A percentile compares a stretch with the other conserved stretches of the same genome.
These are phyloP conservation scores for Drosophila niveifrons DNA, from an alignment of 2,888 invertebrate genomes.

Conservation along the genomic window DNA sequence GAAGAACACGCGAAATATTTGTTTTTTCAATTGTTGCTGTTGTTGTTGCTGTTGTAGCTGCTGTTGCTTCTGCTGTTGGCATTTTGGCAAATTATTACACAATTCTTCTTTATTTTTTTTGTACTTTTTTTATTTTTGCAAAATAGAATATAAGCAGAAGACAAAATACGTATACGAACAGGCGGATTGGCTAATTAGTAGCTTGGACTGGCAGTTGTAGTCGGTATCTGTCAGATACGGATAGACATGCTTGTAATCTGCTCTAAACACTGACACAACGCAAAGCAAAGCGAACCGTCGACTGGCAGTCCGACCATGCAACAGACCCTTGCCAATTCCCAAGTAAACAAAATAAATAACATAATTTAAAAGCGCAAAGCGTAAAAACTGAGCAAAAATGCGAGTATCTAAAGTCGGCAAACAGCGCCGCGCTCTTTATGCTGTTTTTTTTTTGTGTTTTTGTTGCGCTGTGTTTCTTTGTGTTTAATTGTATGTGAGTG, in stretches of 20 bases:
- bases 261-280: constrained; percentile 30
- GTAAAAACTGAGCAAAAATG: constrained; percentile 57
- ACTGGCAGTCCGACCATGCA: constrained; percentile 46
- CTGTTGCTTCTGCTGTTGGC: constrained; percentile 34
- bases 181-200: constrained; percentile 47
- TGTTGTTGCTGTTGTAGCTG: constrained; percentile 29
- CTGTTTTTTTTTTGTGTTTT: constrained; percentile 22
- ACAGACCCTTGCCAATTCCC: constrained; percentile 64
- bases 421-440: constrained; percentile 48
- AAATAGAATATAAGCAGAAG: background rate
- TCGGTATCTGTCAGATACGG: constrained; percentile 46
- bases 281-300: constrained; percentile 48
- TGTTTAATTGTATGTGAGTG: constrained; percentile 25
- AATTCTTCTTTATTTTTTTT: constrained; percentile 44
- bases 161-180: constrained; percentile 4
- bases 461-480: constrained; percentile 13
- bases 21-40: constrained; percentile 39
- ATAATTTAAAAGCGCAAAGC: constrained; percentile 59
- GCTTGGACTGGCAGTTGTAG: constrained; percentile 17
- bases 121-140: no score
- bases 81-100: constrained; percentile 77
- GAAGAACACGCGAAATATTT: constrained; percentile 62
- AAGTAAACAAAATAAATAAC: constrained; percentile 75
- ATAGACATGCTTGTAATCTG: constrained; percentile 57
- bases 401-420: constrained; percentile 47